phyloP scores from a whole-genome alignment of 2,888 invertebrate genomes.

The Drosophila anomelani region DNA sequence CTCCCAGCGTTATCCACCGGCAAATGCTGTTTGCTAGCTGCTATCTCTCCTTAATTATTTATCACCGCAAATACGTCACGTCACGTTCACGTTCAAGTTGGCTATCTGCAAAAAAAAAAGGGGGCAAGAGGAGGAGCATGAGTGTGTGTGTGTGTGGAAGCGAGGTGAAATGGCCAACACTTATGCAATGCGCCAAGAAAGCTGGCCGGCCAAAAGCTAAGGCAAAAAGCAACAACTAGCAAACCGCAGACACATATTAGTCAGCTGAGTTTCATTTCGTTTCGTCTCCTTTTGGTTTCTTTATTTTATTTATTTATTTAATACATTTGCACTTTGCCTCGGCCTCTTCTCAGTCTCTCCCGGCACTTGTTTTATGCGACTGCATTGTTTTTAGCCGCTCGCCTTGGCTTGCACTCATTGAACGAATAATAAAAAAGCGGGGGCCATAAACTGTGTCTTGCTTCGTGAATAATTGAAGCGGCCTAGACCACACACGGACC shows the following conservation, averaged over 20 bases:
- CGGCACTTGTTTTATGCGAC: slow-evolving; percentile 55
- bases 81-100: slow-evolving; percentile 25
- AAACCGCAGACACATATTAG: slow-evolving; percentile 43
- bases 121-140: slow-evolving; percentile 37
- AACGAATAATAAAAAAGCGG: slow-evolving; percentile 7
- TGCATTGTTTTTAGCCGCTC: slow-evolving; percentile 54
- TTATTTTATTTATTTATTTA: slow-evolving; percentile 73
- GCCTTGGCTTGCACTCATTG: slow-evolving; percentile 39
- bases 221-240: slow-evolving; percentile 33
- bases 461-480: slow-evolving; percentile 44
- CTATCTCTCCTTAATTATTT: slow-evolving; percentile 51
- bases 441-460: slow-evolving; percentile 44
- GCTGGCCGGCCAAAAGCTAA: slow-evolving; percentile 28
- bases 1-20: slow-evolving; percentile 13
- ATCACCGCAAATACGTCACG: slow-evolving; percentile 53
- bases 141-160: slow-evolving; percentile 9
- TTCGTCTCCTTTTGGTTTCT: slow-evolving; percentile 44
- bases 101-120: slow-evolving; percentile 62
- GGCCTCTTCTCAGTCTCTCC: slow-evolving; percentile 14
- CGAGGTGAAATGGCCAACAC: slow-evolving; percentile 40
- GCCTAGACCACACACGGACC: slow-evolving; percentile 9
- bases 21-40: slow-evolving; percentile 17
- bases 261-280: slow-evolving; percentile 27
- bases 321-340: slow-evolving; percentile 70
- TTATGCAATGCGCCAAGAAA: slow-evolving; percentile 61